Conservation (phyloP, 1,140 invertebrate species). For the Nixonia krombeini region DNA sequence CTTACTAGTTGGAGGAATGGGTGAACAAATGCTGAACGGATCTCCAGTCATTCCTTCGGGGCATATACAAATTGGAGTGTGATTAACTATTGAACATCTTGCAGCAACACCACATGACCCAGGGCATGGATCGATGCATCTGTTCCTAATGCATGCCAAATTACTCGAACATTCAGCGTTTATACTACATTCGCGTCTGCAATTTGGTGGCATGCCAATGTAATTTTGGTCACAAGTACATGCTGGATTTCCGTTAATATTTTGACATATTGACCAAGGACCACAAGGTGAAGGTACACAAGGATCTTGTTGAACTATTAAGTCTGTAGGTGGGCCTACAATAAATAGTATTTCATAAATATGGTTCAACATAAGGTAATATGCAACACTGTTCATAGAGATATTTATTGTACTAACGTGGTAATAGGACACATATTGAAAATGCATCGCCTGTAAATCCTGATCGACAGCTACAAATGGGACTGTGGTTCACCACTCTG, state of each 20-base stretch:
- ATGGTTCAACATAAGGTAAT: not conserved
- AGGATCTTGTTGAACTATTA: slow-evolving; percentile 23
- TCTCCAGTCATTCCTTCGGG: slow-evolving; percentile 71
- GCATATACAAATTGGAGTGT: slow-evolving; percentile 69
- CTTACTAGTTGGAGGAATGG: slow-evolving; percentile 51
- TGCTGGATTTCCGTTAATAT: slow-evolving; percentile 69
- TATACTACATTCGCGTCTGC: slow-evolving; percentile 73
- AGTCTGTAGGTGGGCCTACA: slow-evolving; percentile 7
- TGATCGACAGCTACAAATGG: slow-evolving; percentile 76
- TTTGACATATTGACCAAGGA: slow-evolving; percentile 77
- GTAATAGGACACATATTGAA: slow-evolving; percentile 6
- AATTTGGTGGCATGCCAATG: slow-evolving; percentile 72
- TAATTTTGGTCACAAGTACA: slow-evolving; percentile 75
- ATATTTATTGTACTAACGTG: slow-evolving; percentile 13
- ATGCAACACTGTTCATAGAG: not conserved
- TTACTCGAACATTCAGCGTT: slow-evolving; percentile 75
- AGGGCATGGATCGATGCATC: slow-evolving; percentile 76
- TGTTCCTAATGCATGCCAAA: slow-evolving; percentile 73
- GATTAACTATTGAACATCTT: slow-evolving; percentile 63
- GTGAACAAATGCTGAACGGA: slow-evolving; percentile 72
- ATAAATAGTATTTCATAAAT: not conserved
- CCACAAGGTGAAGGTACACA: slow-evolving; percentile 82
- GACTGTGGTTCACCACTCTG: slow-evolving; percentile 73
- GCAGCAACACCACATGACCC: slow-evolving; percentile 71
- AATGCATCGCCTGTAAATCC: slow-evolving; percentile 70